phyloP scores from a whole-genome alignment of 2,888 invertebrate genomes.

The Xestia sexstrigata region DNA sequence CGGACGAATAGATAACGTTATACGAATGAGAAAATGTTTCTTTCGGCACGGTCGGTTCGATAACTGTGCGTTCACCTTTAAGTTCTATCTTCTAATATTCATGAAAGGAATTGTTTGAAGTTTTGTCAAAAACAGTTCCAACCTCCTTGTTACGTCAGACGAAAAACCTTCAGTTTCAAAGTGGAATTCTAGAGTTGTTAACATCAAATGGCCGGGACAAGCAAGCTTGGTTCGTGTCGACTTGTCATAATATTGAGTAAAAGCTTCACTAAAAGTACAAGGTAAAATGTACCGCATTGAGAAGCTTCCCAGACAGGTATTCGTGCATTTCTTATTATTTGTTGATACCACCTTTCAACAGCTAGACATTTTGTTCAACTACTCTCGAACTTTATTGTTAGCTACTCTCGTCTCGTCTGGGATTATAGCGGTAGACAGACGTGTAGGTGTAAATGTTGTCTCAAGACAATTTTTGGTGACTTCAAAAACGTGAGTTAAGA shows the following conservation, averaged over 20 bases:
- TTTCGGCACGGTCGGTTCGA: too few species aligned
- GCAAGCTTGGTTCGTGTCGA: constrained; percentile 2
- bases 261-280: not conserved
- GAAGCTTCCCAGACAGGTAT: constrained; percentile 9
- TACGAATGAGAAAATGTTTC: too few species aligned
- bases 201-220: constrained; percentile 22
- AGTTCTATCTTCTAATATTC: constrained; percentile 3
- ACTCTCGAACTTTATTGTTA: constrained; percentile 1
- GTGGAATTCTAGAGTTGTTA: constrained; percentile 28
- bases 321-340: constrained; percentile 8
- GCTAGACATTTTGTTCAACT: not conserved
- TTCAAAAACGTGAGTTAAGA: not conserved
- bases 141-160: constrained; percentile 6
- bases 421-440: not conserved
- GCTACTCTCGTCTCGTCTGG: not conserved
- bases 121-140: constrained; percentile 13
- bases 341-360: not conserved
- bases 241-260: constrained; percentile 13
- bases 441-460: not conserved
- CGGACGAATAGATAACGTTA: too few species aligned
- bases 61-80: not conserved
- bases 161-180: constrained; percentile 16
- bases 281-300: constrained; percentile 14
- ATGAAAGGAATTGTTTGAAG: constrained; percentile 9
- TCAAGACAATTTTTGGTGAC: not conserved